Evolutionary conservation across 2,888 invertebrate species (phyloP), one percentile per base, ranked within the genome.

Genomic region (Agrenia bidenticulata): DNA sequence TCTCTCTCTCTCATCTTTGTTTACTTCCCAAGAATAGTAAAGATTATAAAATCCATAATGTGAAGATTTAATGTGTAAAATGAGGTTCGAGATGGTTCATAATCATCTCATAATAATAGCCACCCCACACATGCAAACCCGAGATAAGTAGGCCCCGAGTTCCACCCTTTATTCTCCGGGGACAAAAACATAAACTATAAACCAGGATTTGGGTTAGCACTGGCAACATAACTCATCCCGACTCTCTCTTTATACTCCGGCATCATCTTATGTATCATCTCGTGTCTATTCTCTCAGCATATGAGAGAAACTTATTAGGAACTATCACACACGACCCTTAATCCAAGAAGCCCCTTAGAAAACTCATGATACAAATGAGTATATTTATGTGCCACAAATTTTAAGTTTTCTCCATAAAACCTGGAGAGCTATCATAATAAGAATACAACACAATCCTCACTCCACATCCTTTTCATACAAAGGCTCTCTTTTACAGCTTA

Each of bases 351-450:
- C 32, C 32, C 32, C 11, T 32, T 11, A 32, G 4, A 32, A 4
- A 32, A 32, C 32, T 55, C 55, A 64, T 42, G 64, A 45, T 54
- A 59, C 64, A 64, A 64, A 64, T 64, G 64, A 60, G 64, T 60
- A 41, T 64, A 64, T 64, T 64, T 64, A 64, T 60, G 64, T 26
- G 17, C 60, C 64, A 59, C 54, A 59, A 64, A 59, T 54, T 64
- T 27, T 54, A 59, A 53, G 42, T 64, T 41, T 45, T 58, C 24
- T 49, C 58, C 58, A 58, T 58, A 58, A 58, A 57, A 58, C 58
- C 49, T 41, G 54, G 32, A 54, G 21, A 39, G 24, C 49, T n/a
- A 21, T 58, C 26, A 24, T 23, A 42, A 57, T 58, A 45, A 57
- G 32, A 57, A 57, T 17, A n/a, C n/a, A 32, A 26, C 58, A 58